Percentiles rank a stretch among this genome's conserved stretches.
These are phyloP conservation scores for Scomber colias DNA, from an alignment of 2,113 vertebrate species.

Conservation along the genomic window DNA sequence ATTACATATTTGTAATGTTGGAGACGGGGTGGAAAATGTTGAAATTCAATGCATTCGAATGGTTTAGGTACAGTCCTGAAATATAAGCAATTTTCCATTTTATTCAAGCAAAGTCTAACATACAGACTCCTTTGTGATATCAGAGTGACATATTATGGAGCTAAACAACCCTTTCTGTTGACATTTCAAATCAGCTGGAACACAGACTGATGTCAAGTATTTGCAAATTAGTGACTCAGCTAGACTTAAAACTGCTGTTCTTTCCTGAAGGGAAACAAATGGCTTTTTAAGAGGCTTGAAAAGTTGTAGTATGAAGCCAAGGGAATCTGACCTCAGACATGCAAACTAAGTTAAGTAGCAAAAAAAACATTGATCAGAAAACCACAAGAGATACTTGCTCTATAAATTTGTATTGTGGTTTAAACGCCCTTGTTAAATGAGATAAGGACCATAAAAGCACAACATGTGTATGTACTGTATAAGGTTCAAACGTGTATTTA, in stretches of 20 bases:
- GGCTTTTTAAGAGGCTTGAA: constrained; percentile 38
- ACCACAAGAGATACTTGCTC: neutral
- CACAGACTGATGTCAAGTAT: constrained; percentile 33
- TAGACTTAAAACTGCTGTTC: constrained; percentile 43
- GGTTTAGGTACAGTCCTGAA: constrained; percentile 24
- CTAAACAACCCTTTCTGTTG: constrained; percentile 29
- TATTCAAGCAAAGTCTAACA: constrained; percentile 23
- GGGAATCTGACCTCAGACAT: constrained; percentile 34
- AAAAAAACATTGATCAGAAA: constrained; percentile 10
- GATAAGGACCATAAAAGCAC: neutral
- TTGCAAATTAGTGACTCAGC: constrained; percentile 53
- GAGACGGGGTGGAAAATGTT: constrained; percentile 43
- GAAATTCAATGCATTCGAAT: constrained; percentile 39
- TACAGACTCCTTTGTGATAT: constrained; percentile 42
- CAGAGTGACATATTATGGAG: constrained; percentile 25
- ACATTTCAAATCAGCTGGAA: constrained; percentile 57
- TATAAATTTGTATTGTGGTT: neutral
- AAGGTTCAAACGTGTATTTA: neutral
- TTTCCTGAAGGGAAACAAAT: constrained; percentile 46
- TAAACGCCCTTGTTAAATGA: neutral
- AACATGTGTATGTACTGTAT: neutral
- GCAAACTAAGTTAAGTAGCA: constrained; percentile 33
- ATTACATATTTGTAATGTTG: constrained; percentile 26
- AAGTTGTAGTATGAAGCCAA: constrained; percentile 18
- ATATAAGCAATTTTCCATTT: constrained; percentile 40